phyloP scores from a whole-genome alignment of 2,888 invertebrate genomes.

The Lycaena phlaeas region DNA sequence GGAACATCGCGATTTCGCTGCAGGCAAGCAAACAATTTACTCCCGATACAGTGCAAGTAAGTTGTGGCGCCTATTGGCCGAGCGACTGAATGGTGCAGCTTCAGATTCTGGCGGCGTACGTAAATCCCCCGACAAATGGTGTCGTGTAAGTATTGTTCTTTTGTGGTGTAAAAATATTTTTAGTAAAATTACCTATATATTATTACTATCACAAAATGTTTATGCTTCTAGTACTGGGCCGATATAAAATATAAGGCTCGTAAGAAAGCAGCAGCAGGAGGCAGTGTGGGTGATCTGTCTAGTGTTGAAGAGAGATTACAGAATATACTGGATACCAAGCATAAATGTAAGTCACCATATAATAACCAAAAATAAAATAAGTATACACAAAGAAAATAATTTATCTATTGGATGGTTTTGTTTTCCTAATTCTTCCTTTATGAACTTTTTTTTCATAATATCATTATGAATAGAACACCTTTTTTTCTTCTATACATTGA shows the following conservation, averaged over 20 bases:
- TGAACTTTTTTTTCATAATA: no score
- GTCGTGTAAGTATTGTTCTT: conserved; percentile 46
- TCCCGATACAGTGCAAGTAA: conserved; percentile 62
- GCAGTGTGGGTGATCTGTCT: conserved; percentile 52
- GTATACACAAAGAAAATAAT: no score
- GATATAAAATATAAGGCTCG: conserved; percentile 62
- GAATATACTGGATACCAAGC: conserved; percentile 38
- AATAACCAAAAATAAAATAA: no score
- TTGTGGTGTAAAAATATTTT: no score
- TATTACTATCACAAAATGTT: background rate
- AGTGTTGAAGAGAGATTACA: conserved; percentile 52
- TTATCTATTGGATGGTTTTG: no score
- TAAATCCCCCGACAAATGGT: conserved; percentile 65
- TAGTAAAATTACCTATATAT: no score
- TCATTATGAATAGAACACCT: no score
- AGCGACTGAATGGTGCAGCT: conserved; percentile 60
- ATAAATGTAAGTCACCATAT: conserved; percentile 5
- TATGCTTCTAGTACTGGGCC: conserved; percentile 50
- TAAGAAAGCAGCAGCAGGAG: conserved; percentile 54
- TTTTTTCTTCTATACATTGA: no score
- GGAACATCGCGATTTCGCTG: conserved; percentile 62
- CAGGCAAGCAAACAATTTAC: conserved; percentile 57
- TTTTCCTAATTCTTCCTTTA: no score
- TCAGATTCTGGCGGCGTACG: conserved; percentile 49
- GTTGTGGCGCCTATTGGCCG: conserved; percentile 56